These are phyloP conservation scores for Drosophila bunnanda DNA, from an alignment of 2,888 invertebrate genomes.

Conservation along the genomic window DNA sequence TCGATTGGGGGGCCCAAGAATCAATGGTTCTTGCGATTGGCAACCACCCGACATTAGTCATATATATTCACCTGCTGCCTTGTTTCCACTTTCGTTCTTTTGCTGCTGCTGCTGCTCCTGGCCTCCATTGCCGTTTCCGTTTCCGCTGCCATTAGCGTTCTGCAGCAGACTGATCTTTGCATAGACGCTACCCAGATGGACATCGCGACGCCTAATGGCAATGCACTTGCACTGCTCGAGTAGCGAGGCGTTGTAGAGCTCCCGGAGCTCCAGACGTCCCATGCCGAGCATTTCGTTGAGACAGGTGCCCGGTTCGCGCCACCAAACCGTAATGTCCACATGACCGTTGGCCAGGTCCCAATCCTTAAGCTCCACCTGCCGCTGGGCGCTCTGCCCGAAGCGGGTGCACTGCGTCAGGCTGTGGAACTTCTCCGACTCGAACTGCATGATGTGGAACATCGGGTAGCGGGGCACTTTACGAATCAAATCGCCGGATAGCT, in stretches of 20 bases:
- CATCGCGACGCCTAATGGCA: constrained; percentile 72
- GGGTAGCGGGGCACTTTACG: constrained; percentile 68
- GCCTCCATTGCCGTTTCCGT: constrained; percentile 8
- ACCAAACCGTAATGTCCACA: constrained; percentile 80
- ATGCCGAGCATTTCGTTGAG: constrained; percentile 82
- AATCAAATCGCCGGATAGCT: constrained; percentile 78
- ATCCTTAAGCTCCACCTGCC: constrained; percentile 59
- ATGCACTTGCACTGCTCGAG: constrained; percentile 82
- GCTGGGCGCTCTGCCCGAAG: constrained; percentile 77
- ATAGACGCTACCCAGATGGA: constrained; percentile 77
- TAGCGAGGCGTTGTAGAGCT: constrained; percentile 76
- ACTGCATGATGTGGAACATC: constrained; percentile 82
- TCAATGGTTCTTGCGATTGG: constrained; percentile 48
- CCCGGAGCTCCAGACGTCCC: constrained; percentile 72
- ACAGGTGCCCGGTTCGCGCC: constrained; percentile 83
- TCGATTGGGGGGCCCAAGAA: constrained; percentile 36
- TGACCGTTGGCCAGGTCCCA: constrained; percentile 46
- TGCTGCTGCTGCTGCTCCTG: constrained; percentile 34
- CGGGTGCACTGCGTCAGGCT: constrained; percentile 82
- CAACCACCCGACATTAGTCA: constrained; percentile 77
- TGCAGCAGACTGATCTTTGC: constrained; percentile 75
- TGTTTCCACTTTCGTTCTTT: constrained; percentile 50
- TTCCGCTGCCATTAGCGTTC: constrained; percentile 33
- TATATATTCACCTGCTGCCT: constrained; percentile 80
- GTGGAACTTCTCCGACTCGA: constrained; percentile 82